phyloP scores from a whole-genome alignment of 2,113 vertebrate genomes.

The Scalopus aquaticus region DNA sequence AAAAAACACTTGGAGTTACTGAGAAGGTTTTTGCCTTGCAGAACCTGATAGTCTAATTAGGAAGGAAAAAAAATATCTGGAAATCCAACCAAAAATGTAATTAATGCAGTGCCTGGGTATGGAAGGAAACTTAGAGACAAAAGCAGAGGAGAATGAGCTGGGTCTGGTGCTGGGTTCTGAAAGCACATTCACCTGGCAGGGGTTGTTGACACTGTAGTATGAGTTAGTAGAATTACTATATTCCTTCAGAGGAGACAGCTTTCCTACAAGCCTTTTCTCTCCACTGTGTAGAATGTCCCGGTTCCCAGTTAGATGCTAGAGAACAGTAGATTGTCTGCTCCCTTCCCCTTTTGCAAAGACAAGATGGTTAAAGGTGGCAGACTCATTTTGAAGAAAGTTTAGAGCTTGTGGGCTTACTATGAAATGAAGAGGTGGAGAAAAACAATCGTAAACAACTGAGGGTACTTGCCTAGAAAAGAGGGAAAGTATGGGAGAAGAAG shows the following conservation, averaged over 20 bases:
- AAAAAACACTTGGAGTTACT: not conserved
- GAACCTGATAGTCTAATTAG: not conserved
- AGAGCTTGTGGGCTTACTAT: not conserved
- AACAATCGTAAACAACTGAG: not conserved
- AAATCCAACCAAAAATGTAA: not conserved
- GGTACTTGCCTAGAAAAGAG: not conserved
- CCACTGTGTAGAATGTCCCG: not conserved
- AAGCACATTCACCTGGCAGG: not conserved
- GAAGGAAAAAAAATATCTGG: not conserved
- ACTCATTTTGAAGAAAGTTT: not conserved
- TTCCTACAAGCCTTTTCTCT: not conserved
- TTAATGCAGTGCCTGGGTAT: not conserved
- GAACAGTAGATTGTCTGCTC: not conserved
- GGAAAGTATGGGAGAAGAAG: not conserved
- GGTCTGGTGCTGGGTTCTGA: not conserved
- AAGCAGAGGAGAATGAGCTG: not conserved
- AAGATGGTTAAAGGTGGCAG: not conserved
- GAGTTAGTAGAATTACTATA: not conserved
- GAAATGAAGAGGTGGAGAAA: not conserved
- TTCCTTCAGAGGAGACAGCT: not conserved
- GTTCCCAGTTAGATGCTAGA: not conserved
- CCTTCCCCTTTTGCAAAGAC: not conserved
- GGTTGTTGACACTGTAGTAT: not conserved
- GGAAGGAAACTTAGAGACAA: not conserved
- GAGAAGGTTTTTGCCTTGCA: not conserved